Percentiles rank a stretch among this genome's conserved stretches.
Conservation (phyloP, 1,140 invertebrate species). For the Brachionus sp. region DNA sequence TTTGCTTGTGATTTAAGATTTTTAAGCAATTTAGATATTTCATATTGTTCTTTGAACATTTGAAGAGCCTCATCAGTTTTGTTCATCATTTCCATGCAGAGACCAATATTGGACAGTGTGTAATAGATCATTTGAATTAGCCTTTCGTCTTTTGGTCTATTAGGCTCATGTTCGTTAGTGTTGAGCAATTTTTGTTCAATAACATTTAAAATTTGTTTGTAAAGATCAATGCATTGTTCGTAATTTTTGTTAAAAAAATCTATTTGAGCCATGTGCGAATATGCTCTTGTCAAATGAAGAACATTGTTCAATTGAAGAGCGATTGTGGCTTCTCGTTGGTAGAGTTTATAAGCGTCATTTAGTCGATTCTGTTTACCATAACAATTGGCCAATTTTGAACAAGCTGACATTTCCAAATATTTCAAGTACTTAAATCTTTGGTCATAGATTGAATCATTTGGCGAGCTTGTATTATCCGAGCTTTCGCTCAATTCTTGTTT, state of each 20-base stretch:
- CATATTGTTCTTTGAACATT: slow-evolving; percentile 44
- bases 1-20: slow-evolving; percentile 32
- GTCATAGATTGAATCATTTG: neutral
- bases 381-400: slow-evolving; percentile 40
- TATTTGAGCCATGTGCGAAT: slow-evolving; percentile 44
- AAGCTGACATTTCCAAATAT: slow-evolving; percentile 44
- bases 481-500: neutral
- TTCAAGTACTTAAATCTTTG: slow-evolving; percentile 36
- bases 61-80: slow-evolving; percentile 27
- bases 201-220: slow-evolving; percentile 26
- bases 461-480: neutral
- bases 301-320: slow-evolving; percentile 14
- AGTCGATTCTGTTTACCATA: slow-evolving; percentile 32
- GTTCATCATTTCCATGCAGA: slow-evolving; percentile 42
- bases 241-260: slow-evolving; percentile 35
- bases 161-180: neutral
- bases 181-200: slow-evolving; percentile 25
- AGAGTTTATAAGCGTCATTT: slow-evolving; percentile 13
- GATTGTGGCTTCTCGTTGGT: slow-evolving; percentile 22
- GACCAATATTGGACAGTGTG: slow-evolving; percentile 41
- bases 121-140: slow-evolving; percentile 44
- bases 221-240: slow-evolving; percentile 30
- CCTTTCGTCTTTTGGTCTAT: slow-evolving; percentile 21
- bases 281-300: slow-evolving; percentile 27
- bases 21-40: slow-evolving; percentile 29